Percentiles rank a stretch among this genome's conserved stretches.
Conservation (phyloP, 2,888 invertebrate species). For the Tenthredo mesomela region DNA sequence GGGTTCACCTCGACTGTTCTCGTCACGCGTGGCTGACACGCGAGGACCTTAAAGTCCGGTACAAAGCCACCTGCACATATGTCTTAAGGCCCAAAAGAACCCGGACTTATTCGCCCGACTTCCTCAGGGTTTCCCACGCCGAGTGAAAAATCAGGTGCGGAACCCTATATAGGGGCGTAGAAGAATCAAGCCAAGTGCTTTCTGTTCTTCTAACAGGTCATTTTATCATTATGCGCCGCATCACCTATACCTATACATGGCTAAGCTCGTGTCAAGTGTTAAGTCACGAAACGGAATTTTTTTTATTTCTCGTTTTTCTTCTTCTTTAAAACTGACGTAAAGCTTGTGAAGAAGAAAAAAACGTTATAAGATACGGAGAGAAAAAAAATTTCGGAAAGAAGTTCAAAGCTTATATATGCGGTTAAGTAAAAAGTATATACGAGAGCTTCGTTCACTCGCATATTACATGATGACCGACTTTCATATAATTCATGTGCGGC, state of each 20-base stretch:
- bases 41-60: constrained; percentile 22
- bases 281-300: neutral
- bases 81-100: neutral
- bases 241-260: neutral
- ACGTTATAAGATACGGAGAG: neutral
- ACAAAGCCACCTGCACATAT: constrained; percentile 47
- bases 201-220: neutral
- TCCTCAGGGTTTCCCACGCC: constrained; percentile 35
- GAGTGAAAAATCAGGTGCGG: constrained; percentile 41
- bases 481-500: neutral
- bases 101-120: constrained; percentile 43
- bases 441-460: neutral
- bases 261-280: neutral
- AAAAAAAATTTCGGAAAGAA: neutral
- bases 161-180: neutral
- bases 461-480: constrained; percentile 6
- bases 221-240: neutral
- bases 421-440: neutral
- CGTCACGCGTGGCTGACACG: constrained; percentile 50
- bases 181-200: neutral
- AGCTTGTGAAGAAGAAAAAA: neutral
- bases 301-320: too few species aligned
- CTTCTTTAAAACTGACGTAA: neutral
- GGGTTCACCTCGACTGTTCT: constrained; percentile 3
- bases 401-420: neutral